Base-by-base conservation (phyloP, 2,888 invertebrate species). In the Mesochorus sp. region DNA sequence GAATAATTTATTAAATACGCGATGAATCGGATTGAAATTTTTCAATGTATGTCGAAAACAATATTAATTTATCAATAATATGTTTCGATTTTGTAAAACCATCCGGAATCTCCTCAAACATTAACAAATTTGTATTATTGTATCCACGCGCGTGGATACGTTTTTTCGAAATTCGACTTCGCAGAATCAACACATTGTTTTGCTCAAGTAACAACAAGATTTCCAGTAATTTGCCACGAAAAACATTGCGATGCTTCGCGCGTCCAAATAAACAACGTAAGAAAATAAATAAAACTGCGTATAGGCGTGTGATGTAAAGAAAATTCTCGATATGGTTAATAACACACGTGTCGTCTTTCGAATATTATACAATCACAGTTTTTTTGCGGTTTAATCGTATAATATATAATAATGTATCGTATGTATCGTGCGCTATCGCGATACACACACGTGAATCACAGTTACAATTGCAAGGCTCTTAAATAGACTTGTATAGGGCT, bases 391-490 rank as follows among this genome's bases (percentile, higher is more conserved):
- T 80, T 79, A 79, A 67, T 81, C 77, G 81, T 78, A 76, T 80
- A 81, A 64, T 79, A 73, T 76, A 68, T 72, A 80, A 76, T 74
- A 79, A 78, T 76, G 80, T 64, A 73, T 66, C n/a, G 68, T 74
- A 81, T 79, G 81, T 82, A 83, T 83, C 85, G 80, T 68, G 76
- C 49, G 62, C 21, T 74, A 28, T 74, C 76, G 76, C 81, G 82
- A 85, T 81, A 83, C 83, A 81, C 82, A 84, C 85, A 82, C 83
- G 74, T 80, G 83, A 79, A 87, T 88, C 87, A 88, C 87, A 88
- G 88, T 86, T 34, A 85, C 80, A 81, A 82, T 86, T 84, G 82
- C 84, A 82, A 85, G 84, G 81, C 81, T 82, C 77, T 78, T 82
- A 47, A 81, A 66, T 68, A 68, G 61, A 74, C 72, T 76, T 39